Evolutionary conservation across 2,888 invertebrate genomes (phyloP).

Genomic region (Caenorhabditis afra): DNA sequence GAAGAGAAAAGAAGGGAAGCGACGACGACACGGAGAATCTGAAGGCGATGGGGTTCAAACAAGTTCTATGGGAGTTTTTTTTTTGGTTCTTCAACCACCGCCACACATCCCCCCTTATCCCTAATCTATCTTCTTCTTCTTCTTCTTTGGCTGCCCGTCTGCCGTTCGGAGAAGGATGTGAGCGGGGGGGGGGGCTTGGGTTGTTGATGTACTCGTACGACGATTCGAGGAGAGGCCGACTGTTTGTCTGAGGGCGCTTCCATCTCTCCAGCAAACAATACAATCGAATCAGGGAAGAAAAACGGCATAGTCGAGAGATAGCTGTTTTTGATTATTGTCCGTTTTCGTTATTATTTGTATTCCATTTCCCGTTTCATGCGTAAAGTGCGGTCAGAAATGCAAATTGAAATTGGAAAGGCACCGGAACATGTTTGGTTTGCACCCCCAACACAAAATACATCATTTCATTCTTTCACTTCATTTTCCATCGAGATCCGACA

Average conservation of each 20-base stretch:
- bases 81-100: slow-evolving; percentile 45
- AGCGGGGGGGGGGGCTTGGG: background rate
- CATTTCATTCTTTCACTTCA: slow-evolving; percentile 28
- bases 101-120: slow-evolving; percentile 42
- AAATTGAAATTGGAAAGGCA: slow-evolving; percentile 2
- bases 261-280: too few species aligned
- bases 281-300: too few species aligned
- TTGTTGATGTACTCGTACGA: slow-evolving; percentile 5
- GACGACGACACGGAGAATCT: background rate
- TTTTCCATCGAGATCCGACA: slow-evolving; percentile 44
- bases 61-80: slow-evolving; percentile 45
- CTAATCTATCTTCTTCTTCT: slow-evolving; percentile 37
- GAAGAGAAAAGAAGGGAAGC: too few species aligned
- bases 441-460: slow-evolving; percentile 6
- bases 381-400: background rate
- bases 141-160: slow-evolving; percentile 12
- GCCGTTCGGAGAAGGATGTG: background rate
- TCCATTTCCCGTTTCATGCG: slow-evolving; percentile 1
- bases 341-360: too few species aligned
- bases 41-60: slow-evolving; percentile 35
- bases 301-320: background rate
- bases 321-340: background rate
- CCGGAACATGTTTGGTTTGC: background rate
- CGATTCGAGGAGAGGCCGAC: background rate
- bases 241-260: too few species aligned